These are phyloP conservation scores for Catamblyrhynchus diadema DNA, from an alignment of 2,797 vertebrate genomes.

Conservation along the genomic window DNA sequence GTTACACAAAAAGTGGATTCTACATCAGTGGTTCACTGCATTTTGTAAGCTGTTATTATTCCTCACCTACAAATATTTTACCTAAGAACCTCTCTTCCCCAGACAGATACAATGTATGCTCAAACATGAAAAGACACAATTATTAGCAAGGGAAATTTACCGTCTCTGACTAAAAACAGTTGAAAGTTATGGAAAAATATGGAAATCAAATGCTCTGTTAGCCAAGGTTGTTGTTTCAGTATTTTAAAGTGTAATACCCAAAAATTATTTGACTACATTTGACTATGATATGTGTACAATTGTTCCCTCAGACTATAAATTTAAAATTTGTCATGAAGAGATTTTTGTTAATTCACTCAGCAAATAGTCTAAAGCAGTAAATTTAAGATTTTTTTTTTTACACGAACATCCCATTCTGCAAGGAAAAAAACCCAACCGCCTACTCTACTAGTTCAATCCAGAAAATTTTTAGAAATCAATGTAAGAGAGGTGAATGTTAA, in stretches of 20 bases:
- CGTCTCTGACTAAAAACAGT: neutral
- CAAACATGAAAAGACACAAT: neutral
- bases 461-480: neutral
- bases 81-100: neutral
- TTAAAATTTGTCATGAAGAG: neutral
- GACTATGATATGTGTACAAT: neutral
- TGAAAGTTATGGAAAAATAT: neutral
- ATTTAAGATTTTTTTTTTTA: neutral
- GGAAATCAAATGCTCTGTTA: neutral
- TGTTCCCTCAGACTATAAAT: neutral
- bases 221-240: neutral
- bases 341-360: neutral
- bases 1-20: neutral
- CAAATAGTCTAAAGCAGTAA: neutral
- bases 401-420: neutral
- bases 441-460: neutral
- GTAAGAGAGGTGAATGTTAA: neutral
- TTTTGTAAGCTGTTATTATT: neutral
- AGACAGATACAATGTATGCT: neutral
- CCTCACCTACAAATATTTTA: neutral
- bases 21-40: neutral
- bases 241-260: neutral
- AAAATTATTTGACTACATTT: neutral
- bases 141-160: slow-evolving; percentile 3
- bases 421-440: neutral